Conservation (phyloP, 92 coral and sea anemone genomes). For the Parazoanthus swiftii region DNA sequence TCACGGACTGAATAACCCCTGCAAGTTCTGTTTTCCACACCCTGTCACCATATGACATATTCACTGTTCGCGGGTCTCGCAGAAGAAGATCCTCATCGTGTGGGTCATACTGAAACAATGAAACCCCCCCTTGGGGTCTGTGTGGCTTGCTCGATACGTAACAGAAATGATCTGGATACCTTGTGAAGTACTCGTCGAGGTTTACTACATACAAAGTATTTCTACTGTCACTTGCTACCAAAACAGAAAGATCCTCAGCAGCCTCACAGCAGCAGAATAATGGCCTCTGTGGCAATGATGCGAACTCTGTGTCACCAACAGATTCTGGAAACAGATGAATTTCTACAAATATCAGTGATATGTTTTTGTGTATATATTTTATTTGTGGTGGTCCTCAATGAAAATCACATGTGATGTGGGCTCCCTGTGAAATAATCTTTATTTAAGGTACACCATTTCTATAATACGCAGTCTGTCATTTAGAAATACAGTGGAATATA, state of each 20-base stretch:
- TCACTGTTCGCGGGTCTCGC: slow-evolving; percentile 54
- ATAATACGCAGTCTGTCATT: no score
- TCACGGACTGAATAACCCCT: slow-evolving; percentile 54
- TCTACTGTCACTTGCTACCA: slow-evolving; percentile 60
- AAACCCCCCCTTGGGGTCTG: neutral
- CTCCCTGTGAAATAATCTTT: no score
- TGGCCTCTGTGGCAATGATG: neutral
- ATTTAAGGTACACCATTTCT: no score
- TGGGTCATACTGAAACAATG: slow-evolving; percentile 57
- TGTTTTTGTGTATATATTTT: neutral
- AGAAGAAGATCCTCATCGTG: slow-evolving; percentile 76
- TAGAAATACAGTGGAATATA: no score
- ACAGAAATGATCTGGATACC: slow-evolving; percentile 60
- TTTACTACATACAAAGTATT: slow-evolving; percentile 71
- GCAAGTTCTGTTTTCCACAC: slow-evolving; percentile 87
- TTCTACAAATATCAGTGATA: neutral
- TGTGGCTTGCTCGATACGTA: neutral
- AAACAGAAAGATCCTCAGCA: slow-evolving; percentile 68
- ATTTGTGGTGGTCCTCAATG: neutral
- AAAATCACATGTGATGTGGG: no score
- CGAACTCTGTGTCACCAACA: neutral
- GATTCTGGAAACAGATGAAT: neutral
- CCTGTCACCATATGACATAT: slow-evolving; percentile 80
- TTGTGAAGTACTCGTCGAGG: slow-evolving; percentile 72
- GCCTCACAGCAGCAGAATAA: slow-evolving; percentile 60